These are phyloP conservation scores for Pristis pectinata DNA, from an alignment of 2,797 vertebrate species.

Conservation along the genomic window DNA sequence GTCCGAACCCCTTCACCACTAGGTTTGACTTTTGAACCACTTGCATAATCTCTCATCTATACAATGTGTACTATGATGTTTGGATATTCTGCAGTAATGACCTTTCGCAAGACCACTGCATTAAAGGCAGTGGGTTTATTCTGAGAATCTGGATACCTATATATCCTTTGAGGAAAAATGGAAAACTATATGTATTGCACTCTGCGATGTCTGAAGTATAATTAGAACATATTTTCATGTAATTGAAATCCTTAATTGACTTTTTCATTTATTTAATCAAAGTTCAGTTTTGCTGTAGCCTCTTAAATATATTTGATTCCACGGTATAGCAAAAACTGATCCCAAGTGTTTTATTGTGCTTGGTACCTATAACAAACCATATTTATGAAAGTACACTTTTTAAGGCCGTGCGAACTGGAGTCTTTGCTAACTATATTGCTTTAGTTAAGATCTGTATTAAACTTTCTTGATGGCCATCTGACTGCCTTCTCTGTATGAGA, in stretches of 20 bases:
- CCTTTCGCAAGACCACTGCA: too few relatives aligned
- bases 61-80: too few relatives aligned
- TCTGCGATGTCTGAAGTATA: not conserved
- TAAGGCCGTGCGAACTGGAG: not conserved
- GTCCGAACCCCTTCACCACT: not conserved
- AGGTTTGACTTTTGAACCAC: not conserved
- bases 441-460: not conserved
- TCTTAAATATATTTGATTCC: not conserved
- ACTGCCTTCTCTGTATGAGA: not conserved
- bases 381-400: not conserved
- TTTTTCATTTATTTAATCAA: not conserved
- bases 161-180: not conserved
- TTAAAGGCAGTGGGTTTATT: not conserved
- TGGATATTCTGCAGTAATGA: too few relatives aligned
- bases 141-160: not conserved
- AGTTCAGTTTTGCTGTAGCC: not conserved
- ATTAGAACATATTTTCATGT: too few relatives aligned
- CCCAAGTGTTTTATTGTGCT: not conserved
- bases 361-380: not conserved
- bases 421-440: not conserved
- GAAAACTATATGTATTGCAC: not conserved
- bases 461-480: not conserved
- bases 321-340: not conserved
- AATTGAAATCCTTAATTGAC: not conserved
- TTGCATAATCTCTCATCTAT: not conserved